Evolutionary conservation across 2,888 invertebrate genomes (phyloP), one percentile per base, ranked within the genome.

Genomic region (Gordius sp.): DNA sequence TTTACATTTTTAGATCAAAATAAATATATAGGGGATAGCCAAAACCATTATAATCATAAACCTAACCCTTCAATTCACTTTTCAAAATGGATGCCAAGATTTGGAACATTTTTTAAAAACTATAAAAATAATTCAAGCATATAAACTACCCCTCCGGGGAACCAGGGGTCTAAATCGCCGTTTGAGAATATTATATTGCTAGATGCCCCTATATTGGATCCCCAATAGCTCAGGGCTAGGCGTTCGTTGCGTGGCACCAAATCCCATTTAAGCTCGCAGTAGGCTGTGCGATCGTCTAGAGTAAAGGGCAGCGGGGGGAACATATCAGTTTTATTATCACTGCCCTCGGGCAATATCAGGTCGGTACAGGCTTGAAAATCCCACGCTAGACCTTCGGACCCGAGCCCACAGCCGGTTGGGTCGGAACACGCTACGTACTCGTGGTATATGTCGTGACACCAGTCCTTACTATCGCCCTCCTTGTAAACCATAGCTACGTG

Each of bases 111-210:
- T n/a, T n/a, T n/a, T n/a, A n/a, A n/a, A n/a, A n/a, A n/a, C n/a
- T n/a, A n/a, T n/a, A n/a, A n/a, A n/a, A n/a, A n/a, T n/a, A n/a
- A n/a, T n/a, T n/a, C n/a, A n/a, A n/a, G n/a, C n/a, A n/a, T n/a
- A n/a, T 47, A 60, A 16, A 60, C 33, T 2, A 58, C 61, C 28
- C 56, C 56, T 2, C 56, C 56, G 23, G 56, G 56, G 2, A 24
- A 20, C 56, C 56, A 56, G 2, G 56, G 56, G 16, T 56, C 56
- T 2, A 56, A 28, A 28, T 56, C 33, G 2, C 56, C 56, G 39
- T 56, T 56, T n/a, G 39, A 4, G 24, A 39, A 56, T 28, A 56
- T 23, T 2, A 56, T 56, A 26, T 57, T 57, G 20, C n/a, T 18
- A 47, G 47, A 13, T 4, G 13, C 4, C 4, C 13, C 13, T 4